Base-by-base conservation (phyloP, 2,797 vertebrate species). In the Pipistrellus nathusii region DNA sequence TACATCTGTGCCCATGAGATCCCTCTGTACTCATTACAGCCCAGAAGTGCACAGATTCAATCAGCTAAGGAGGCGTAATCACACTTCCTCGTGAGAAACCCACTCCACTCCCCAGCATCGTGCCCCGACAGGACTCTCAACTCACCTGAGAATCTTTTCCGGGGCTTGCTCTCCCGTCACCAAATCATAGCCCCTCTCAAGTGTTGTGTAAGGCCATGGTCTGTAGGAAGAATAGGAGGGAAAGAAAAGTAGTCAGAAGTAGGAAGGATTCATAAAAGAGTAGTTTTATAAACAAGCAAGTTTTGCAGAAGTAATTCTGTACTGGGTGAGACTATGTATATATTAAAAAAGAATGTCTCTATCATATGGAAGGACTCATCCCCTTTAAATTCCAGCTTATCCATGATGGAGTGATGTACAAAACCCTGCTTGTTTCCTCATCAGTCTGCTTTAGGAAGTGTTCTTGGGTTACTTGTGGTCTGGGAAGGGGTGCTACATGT, bases 71-170 rank as follows among this genome's bases (percentile, higher is more conserved):
- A 32, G 27, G 0, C 0, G 35, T 35, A 11, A n/a, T 38, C 23
- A 53, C 8, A 14, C 17, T 27, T 82, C 35, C 55, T 30, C 21
- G 8, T 25, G 8, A 30, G n/a, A 51, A 62, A 35, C 5, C 69
- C 6, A 41, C 68, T 25, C 64, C 20, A 9, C 3, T 18, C 12
- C n/a, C 83, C 6, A 5, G 13, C 38, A 86, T 21, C 18, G 62
- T 4, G 17, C 48, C 32, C n/a, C 17, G 44, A 80, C 13, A 51
- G 3, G 8, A 91, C 10, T 86, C 64, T 55, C 38, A 80, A 91
- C 98, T 97, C 98, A 99, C 99, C 99, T 99, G 98, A 99, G 99
- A 91, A 99, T 99, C 97, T 99, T 99, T 98, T 99, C 99, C 0
- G 99, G 99, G 0, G 99, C 99, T 96, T 99, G 99, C 93, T 99